Evolutionary conservation across 2,113 vertebrate genomes (phyloP).

Genomic region (Thymallus thymallus): DNA sequence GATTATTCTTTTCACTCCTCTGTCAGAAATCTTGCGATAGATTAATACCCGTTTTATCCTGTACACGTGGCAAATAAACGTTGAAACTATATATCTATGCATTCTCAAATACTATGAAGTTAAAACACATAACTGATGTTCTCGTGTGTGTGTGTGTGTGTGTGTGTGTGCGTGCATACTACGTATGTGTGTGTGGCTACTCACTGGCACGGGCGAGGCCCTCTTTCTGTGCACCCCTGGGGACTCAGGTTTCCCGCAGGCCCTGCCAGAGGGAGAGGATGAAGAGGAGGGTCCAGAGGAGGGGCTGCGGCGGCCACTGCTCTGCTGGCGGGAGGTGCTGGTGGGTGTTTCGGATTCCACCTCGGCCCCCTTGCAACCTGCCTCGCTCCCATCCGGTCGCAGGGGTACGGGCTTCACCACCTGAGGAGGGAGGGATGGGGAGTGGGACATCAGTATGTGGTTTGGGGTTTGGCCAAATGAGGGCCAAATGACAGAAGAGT

Average conservation of each 20-base stretch:
- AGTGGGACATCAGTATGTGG: too few relatives aligned
- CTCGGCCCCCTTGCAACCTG: constrained; percentile 63
- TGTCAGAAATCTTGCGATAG: too few relatives aligned
- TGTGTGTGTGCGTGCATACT: too few relatives aligned
- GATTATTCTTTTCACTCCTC: too few relatives aligned
- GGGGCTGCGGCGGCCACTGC: constrained; percentile 80
- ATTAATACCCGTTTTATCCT: too few relatives aligned
- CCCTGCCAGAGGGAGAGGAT: constrained; percentile 66
- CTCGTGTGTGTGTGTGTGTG: too few relatives aligned
- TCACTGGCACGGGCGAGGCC: constrained; percentile 84
- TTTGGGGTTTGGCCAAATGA: neutral
- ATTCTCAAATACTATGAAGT: too few relatives aligned
- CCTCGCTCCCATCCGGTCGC: constrained; percentile 76
- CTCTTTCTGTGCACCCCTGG: constrained; percentile 82
- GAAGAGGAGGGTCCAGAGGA: constrained; percentile 75
- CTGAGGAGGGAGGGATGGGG: constrained; percentile 48
- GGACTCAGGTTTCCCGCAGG: constrained; percentile 78
- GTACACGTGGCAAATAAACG: too few relatives aligned
- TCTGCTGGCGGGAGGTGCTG: constrained; percentile 51
- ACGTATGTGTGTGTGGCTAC: neutral
- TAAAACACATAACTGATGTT: too few relatives aligned
- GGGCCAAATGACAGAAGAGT: neutral
- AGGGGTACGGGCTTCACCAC: constrained; percentile 84
- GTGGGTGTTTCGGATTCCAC: constrained; percentile 59
- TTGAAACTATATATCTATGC: too few relatives aligned